Percentiles rank a stretch among this genome's conserved stretches.
Evolutionary conservation across 2,888 invertebrate genomes (phyloP).

Genomic region (Melinaea marsaeus): DNA sequence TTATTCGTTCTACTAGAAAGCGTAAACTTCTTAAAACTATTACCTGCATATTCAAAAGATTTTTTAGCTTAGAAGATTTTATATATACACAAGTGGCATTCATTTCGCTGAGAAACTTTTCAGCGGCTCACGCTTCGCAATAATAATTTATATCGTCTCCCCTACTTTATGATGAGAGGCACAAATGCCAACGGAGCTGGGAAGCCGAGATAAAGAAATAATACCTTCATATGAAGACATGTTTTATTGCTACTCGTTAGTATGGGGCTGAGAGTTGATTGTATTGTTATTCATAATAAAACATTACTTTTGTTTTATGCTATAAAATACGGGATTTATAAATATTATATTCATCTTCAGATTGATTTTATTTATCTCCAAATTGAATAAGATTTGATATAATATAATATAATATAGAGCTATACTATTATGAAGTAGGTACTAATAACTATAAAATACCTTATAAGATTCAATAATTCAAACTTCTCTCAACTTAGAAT

Average conservation of each 20-base stretch:
- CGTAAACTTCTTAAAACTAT: background rate
- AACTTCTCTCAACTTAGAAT: too few relatives aligned
- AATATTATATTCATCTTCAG: too few relatives aligned
- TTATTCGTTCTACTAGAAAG: background rate
- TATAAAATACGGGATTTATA: constrained; percentile 8
- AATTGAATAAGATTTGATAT: too few relatives aligned
- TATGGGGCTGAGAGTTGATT: constrained; percentile 32
- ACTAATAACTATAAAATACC: too few relatives aligned
- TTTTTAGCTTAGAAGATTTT: constrained; percentile 12
- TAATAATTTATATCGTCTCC: constrained; percentile 57
- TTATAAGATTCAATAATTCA: too few relatives aligned
- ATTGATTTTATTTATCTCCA: too few relatives aligned
- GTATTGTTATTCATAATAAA: constrained; percentile 33
- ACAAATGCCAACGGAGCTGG: constrained; percentile 63
- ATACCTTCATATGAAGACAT: constrained; percentile 49
- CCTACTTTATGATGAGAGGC: constrained; percentile 56
- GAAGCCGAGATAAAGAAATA: constrained; percentile 68
- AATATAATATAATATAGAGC: too few relatives aligned
- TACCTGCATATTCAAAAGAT: constrained; percentile 4
- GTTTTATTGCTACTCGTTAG: constrained; percentile 45
- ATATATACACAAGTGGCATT: constrained; percentile 21
- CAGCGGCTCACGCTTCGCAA: constrained; percentile 44
- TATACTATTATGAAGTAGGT: too few relatives aligned
- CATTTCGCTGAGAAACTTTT: constrained; percentile 26
- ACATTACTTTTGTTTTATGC: constrained; percentile 25